Evolutionary conservation across 2,797 vertebrate genomes (phyloP).

Genomic region (Chelonia mydas): DNA sequence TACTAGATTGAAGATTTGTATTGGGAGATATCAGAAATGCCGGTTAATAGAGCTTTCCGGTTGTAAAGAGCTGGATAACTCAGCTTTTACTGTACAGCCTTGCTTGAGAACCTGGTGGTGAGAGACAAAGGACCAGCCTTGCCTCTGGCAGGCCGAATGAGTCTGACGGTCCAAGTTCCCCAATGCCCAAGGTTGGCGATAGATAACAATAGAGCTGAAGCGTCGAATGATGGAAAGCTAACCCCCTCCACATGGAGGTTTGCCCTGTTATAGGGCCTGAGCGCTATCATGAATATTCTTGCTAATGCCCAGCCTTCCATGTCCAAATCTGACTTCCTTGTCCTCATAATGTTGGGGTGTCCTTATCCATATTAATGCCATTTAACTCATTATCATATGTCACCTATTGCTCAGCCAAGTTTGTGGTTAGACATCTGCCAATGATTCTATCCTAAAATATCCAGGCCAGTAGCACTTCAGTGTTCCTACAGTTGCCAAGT

Average conservation of each 20-base stretch:
- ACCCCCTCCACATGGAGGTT: neutral
- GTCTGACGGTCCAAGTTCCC: neutral
- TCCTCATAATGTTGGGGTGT: neutral
- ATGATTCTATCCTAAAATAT: neutral
- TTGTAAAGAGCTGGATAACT: too few species aligned
- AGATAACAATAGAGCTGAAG: neutral
- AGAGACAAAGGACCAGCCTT: neutral
- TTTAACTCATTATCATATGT: neutral
- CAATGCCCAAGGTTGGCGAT: neutral
- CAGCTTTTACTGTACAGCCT: neutral
- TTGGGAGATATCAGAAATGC: too few species aligned
- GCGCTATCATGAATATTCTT: neutral
- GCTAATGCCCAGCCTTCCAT: neutral
- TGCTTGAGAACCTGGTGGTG: neutral
- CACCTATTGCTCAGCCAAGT: neutral
- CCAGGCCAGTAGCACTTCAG: neutral
- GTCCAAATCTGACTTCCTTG: neutral
- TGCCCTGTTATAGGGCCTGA: neutral
- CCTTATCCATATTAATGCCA: neutral
- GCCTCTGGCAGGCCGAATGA: neutral
- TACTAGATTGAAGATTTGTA: too few species aligned
- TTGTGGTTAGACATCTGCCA: neutral
- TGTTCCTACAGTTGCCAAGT: neutral
- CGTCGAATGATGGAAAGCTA: neutral
- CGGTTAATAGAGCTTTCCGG: too few species aligned